Evolutionary conservation across 2,113 vertebrate species (phyloP), one percentile per base, ranked within the genome.

Genomic region (Silurus glanis): DNA sequence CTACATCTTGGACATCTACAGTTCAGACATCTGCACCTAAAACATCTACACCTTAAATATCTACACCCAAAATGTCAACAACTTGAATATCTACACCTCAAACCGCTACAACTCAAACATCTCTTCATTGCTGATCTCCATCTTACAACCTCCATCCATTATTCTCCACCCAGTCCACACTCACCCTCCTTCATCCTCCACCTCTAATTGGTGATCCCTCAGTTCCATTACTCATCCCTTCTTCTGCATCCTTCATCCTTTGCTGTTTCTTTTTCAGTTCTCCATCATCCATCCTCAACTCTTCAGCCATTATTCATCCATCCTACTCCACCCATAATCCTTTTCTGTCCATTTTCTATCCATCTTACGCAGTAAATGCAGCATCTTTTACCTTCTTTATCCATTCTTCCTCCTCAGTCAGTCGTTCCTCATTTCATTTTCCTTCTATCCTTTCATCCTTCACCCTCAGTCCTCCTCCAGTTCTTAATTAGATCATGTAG

Each of bases 401-500:
- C 14, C 3, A 17, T 76, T n/a, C 49, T 25, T 53, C 23, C 17
- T 51, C 12, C 37, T 82, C 47, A 21, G 37, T 21, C 17, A 1
- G 10, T 71, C 45, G 7, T 17, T 64, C 37, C 80, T 23, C 45
- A 21, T 66, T 49, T 13, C 49, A 56, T 55, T 23, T 53, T 55
- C 37, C 37, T 76, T 55, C 12, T 16, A 16, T 76, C 51, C 13
- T 9, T 79, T 64, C 59, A 28, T 21, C 14, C 47, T 37, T 25
- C 25, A 5, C 7, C 75, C 51, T 58, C 55, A 16, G 7, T 53
- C 13, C 19, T 56, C 9, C 17, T 47, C 80, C 72, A 86, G 59
- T 16, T 45, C 62, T 28, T 67, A 66, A 89, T 83, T 84, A 62
- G 64, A 84, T 81, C 55, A 61, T 9, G 80, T 79, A 37, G 81